A percentile compares a stretch with the other conserved stretches of the same genome.
These are phyloP conservation scores for Arctocebus calabarensis DNA, from an alignment of 2,797 vertebrate genomes.

Conservation along the genomic window DNA sequence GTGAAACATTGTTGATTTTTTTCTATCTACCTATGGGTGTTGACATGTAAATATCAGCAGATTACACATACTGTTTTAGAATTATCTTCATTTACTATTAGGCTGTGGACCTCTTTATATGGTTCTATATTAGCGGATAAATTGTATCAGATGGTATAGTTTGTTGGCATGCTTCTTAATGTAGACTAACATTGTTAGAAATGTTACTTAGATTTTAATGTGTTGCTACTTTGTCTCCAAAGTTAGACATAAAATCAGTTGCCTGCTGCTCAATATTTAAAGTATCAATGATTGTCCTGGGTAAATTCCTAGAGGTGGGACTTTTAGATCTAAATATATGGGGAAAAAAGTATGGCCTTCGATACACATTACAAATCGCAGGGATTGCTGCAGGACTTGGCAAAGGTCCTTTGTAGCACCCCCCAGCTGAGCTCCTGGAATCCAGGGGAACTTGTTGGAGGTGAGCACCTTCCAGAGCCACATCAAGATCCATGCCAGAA, in stretches of 20 bases:
- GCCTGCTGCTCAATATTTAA: background rate
- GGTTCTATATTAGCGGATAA: background rate
- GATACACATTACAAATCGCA: background rate
- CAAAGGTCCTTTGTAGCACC: rapidly evolving
- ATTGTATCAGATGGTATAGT: background rate
- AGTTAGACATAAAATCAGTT: background rate
- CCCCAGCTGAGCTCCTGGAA: background rate
- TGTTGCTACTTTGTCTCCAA: background rate
- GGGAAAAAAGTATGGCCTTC: background rate
- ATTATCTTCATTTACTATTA: background rate
- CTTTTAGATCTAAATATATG: background rate
- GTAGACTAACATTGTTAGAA: background rate
- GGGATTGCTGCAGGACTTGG: background rate
- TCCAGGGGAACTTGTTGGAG: background rate
- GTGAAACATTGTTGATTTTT: background rate
- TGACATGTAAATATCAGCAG: background rate
- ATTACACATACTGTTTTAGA: background rate
- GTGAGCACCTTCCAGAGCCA: background rate
- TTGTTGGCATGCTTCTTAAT: background rate
- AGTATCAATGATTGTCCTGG: background rate
- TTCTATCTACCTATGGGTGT: background rate
- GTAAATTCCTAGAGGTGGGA: background rate
- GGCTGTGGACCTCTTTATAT: background rate
- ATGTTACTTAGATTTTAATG: background rate
- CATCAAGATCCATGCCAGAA: background rate